phyloP scores from a whole-genome alignment of 2,797 vertebrate species.

The Smutsia gigantea region DNA sequence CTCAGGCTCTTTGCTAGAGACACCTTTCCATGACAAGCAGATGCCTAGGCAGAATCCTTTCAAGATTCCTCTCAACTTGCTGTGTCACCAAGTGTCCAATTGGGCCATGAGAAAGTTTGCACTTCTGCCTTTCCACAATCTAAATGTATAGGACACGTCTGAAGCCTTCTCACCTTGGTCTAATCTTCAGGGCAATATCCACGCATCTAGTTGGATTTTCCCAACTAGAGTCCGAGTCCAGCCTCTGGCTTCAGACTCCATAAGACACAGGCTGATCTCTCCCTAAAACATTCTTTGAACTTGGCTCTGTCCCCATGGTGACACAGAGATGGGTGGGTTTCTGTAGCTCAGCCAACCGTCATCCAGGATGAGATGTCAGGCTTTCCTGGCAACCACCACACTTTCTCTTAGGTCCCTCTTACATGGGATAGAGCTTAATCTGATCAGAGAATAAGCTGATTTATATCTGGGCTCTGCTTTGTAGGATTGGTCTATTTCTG shows the following conservation, averaged over 20 bases:
- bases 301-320: neutral
- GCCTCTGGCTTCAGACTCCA: neutral
- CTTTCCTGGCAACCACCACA: neutral
- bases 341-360: neutral
- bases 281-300: neutral
- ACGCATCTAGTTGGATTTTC: slow-evolving; percentile 16
- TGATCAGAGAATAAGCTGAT: neutral
- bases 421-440: no score
- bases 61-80: neutral
- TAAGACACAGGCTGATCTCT: neutral
- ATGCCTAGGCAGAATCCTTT: neutral
- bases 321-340: neutral
- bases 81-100: neutral
- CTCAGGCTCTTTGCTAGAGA: neutral
- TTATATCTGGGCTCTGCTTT: neutral
- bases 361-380: neutral
- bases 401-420: neutral
- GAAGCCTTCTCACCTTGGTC: neutral
- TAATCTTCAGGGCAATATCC: neutral
- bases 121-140: slow-evolving; percentile 7
- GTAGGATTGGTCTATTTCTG: neutral
- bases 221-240: neutral
- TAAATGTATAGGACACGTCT: neutral
- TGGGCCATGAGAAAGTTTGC: neutral
- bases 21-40: neutral